These are phyloP conservation scores for Sclerodermus sp. DNA, from an alignment of 2,888 invertebrate genomes.

Conservation along the genomic window DNA sequence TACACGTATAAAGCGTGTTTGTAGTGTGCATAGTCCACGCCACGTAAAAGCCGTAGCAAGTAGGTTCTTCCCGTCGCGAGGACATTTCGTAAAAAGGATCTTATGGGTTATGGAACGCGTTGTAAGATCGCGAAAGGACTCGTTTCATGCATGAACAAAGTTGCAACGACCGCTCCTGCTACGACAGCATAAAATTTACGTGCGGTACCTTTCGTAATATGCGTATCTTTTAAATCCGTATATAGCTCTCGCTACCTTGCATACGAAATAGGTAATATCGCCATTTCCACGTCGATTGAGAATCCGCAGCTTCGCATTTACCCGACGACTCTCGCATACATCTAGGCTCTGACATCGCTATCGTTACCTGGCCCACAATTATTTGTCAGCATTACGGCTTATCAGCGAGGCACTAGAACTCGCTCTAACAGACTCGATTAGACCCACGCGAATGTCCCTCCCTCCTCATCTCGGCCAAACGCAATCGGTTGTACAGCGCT, in stretches of 20 bases:
- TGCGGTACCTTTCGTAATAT: conserved; percentile 20
- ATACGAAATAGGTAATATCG: neutral
- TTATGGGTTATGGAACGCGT: conserved; percentile 14
- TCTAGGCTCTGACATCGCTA: neutral
- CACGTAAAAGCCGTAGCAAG: neutral
- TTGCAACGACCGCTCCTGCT: conserved; percentile 20
- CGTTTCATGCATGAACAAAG: conserved; percentile 25
- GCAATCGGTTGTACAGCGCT: too few relatives aligned
- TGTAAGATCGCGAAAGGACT: conserved; percentile 15
- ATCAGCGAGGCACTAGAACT: too few relatives aligned
- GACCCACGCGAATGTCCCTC: too few relatives aligned
- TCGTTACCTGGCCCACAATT: too few relatives aligned
- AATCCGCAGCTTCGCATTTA: neutral
- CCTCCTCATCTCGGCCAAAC: too few relatives aligned
- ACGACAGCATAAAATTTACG: conserved; percentile 29
- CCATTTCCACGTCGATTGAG: neutral
- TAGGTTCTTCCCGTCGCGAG: neutral
- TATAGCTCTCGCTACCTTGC: neutral
- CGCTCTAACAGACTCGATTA: too few relatives aligned
- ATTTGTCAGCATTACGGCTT: too few relatives aligned
- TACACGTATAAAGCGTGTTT: too few relatives aligned
- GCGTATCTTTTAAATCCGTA: conserved; percentile 14
- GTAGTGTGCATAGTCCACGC: neutral
- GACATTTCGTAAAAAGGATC: conserved; percentile 15
- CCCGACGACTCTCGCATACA: neutral